Base-by-base conservation (phyloP, 2,888 invertebrate genomes). In the Diarsia dahlii region DNA sequence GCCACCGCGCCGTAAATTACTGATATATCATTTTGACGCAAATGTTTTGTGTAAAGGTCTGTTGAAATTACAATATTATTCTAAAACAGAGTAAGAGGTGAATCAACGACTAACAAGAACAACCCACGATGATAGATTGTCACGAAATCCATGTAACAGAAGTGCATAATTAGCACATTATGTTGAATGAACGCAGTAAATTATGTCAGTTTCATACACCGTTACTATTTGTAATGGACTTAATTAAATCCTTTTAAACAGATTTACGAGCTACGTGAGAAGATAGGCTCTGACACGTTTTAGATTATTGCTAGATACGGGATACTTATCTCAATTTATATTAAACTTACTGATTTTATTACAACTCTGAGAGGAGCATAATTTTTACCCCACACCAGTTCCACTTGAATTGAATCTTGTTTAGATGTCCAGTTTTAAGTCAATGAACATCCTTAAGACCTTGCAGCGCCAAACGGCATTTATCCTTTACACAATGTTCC, bases 161-260 rank as follows among this genome's bases (percentile, higher is more conserved):
- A 54, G 46, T 71, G 12, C 67, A 73, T 80, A 70, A 80, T 77
- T 80, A 71, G 58, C 65, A 72, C 52, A 74, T 69, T 63, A 15
- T 63, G 68, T 13, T 66, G 74, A 80, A 74, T 71, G 58, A 77
- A 69, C 46, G 77, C 74, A 77, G 74, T 83, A 83, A 83, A 83
- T 83, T 74, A 83, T 83, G 83, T 74, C 74, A 54, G 71, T 52
- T 54, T 70, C 66, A 62, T 67, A 80, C 58, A 77, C 80, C 80
- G 83, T 83, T 77, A 83, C 71, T 81, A 78, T 78, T 84, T 81
- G 81, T 84, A 84, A 75, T 78, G 28, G 52, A 71, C 45, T 84
- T 84, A 84, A 81, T 84, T 84, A 84, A 84, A 81, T 75, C 81
- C 54, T 71, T 34, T 28, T 39, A 77, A 65, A n/a, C 4, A 81